Evolutionary conservation across 1,140 invertebrate species (phyloP), one percentile per base, ranked within the genome.

Genomic region (Euura saliciscinereae): DNA sequence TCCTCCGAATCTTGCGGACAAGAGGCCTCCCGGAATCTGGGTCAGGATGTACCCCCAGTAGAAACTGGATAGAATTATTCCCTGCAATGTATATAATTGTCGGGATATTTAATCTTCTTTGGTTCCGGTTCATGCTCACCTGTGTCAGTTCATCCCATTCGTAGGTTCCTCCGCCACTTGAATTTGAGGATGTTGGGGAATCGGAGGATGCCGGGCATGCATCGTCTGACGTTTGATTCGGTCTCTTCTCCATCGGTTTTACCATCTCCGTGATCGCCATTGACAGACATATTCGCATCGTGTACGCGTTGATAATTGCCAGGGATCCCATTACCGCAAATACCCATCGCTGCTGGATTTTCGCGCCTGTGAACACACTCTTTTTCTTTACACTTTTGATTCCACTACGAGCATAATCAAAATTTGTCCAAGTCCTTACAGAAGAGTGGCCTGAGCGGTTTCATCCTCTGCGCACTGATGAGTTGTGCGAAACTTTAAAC

Each of bases 241-340:
- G 51, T 11, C 6, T 3, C 13, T 59, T 28, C 28, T 28, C 28
- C 28, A 28, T 76, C 13, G 70, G 66, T 44, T 59, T 28, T 4
- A 91, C 93, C 93, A 97, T 96, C 79, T 94, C 93, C 7, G 96
- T 96, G 76, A 97, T 96, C 6, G 95, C 94, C 28, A 97, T 91
- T 76, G 94, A 96, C n/a, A 97, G 87, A 78, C 94, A 95, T 1
- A 95, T 93, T 44, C 95, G 89, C 91, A 97, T 93, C 28, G 28
- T 28, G 28, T 28, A 28, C 28, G 28, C 28, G 28, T 28, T 28
- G 28, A 28, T 28, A 28, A 10, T 94, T 93, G 82, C 94, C 78
- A 94, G 84, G 82, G 96, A 95, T 45, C 93, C 94, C 91, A 96
- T 92, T 6, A 95, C 85, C 3, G 93, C 92, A 78, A 95, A 88